Conservation (phyloP, 2,888 invertebrate genomes). For the Dicyrtoma fusca region DNA sequence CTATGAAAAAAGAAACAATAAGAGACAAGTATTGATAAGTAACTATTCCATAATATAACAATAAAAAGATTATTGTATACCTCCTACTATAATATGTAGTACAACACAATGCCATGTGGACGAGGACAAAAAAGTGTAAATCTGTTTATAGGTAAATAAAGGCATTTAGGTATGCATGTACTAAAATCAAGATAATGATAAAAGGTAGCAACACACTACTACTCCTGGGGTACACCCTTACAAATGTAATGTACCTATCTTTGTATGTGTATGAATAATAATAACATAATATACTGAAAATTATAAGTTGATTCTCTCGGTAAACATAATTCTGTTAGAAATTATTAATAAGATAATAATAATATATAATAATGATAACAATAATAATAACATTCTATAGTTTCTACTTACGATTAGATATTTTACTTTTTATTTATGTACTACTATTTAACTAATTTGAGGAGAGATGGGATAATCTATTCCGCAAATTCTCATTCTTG, state of each 20-base stretch:
- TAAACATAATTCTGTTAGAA: constrained; percentile 12
- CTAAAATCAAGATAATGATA: too few relatives aligned
- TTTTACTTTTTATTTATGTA: background rate
- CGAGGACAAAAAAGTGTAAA: too few relatives aligned
- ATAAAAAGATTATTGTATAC: constrained; percentile 3
- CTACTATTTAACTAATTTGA: constrained; percentile 12
- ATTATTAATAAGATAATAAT: constrained; percentile 1
- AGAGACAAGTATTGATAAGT: background rate
- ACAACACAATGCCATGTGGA: too few relatives aligned
- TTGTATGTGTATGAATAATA: background rate
- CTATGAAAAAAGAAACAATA: background rate
- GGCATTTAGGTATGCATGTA: too few relatives aligned
- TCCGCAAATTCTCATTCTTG: constrained; percentile 36
- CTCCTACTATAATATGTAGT: too few relatives aligned
- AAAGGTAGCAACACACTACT: too few relatives aligned
- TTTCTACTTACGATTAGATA: background rate
- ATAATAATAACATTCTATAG: background rate
- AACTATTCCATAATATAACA: background rate
- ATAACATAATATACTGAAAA: constrained; percentile 13
- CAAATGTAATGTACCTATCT: too few relatives aligned
- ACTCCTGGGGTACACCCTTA: too few relatives aligned
- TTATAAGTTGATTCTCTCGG: constrained; percentile 32
- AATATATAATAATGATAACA: constrained; percentile 1
- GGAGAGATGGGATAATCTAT: constrained; percentile 27
- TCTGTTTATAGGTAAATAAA: too few relatives aligned